Evolutionary conservation across 2,797 vertebrate species (phyloP).

Genomic region (Myotis daubentonii): DNA sequence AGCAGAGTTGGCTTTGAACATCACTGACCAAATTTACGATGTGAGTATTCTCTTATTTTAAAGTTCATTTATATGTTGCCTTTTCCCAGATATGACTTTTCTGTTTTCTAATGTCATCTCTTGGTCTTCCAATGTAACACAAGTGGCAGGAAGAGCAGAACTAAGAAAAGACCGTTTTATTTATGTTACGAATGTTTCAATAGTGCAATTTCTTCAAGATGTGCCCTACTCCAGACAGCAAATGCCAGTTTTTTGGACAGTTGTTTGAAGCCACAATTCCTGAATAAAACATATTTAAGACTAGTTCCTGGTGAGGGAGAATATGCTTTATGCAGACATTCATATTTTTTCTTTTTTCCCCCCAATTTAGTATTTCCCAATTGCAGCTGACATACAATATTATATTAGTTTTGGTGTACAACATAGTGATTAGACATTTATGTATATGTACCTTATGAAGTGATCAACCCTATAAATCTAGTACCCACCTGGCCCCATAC

Average conservation of each 20-base stretch:
- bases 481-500: neutral
- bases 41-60: conserved; percentile 85
- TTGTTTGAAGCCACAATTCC: neutral
- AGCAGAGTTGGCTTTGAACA: conserved; percentile 87
- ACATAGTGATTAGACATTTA: neutral
- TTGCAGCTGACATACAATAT: neutral
- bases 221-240: neutral
- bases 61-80: neutral
- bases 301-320: neutral
- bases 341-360: neutral
- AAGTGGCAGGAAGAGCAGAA: neutral
- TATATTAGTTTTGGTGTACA: neutral
- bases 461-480: neutral
- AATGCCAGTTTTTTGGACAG: neutral
- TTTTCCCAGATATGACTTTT: neutral
- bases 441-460: neutral
- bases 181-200: neutral
- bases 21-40: conserved; percentile 90
- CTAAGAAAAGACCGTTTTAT: neutral
- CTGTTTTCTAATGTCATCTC: neutral
- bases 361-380: neutral
- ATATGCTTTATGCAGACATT: neutral
- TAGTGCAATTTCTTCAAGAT: neutral
- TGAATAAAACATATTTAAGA: neutral
- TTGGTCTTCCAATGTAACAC: conserved; percentile 18